Evolutionary conservation across 2,797 vertebrate species (phyloP).

Genomic region (Pseudocheirus occidentalis): DNA sequence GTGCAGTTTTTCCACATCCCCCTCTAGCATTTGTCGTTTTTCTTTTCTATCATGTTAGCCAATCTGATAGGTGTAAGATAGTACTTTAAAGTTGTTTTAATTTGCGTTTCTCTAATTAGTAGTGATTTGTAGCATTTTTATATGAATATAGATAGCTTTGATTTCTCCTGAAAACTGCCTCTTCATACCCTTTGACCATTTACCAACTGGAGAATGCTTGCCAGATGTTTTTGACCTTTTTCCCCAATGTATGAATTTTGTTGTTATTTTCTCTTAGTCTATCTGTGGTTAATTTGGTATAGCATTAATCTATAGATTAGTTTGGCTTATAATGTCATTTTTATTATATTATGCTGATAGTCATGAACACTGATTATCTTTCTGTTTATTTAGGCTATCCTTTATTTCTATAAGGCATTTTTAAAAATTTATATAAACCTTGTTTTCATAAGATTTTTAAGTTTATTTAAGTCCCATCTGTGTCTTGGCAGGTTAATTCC

Average conservation of each 20-base stretch:
- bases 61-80: not conserved
- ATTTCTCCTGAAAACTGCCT: too few species aligned
- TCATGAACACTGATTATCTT: not conserved
- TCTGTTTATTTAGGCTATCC: not conserved
- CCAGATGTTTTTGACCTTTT: not conserved
- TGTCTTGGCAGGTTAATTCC: not conserved
- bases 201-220: not conserved
- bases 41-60: not conserved
- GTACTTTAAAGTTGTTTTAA: not conserved
- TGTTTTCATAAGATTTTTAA: not conserved
- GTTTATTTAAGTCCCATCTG: not conserved
- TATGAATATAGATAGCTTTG: too few species aligned
- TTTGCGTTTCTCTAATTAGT: not conserved
- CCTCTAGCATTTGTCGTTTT: not conserved
- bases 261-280: not conserved
- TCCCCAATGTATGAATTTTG: not conserved
- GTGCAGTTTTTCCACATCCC: too few species aligned
- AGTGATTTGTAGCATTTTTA: too few species aligned
- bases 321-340: not conserved
- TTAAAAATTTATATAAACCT: not conserved
- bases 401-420: not conserved
- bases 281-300: not conserved
- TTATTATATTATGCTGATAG: not conserved
- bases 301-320: not conserved
- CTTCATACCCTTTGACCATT: too few species aligned